These are phyloP conservation scores for Graptemys geographica DNA, from an alignment of 2,797 vertebrate genomes.

Conservation along the genomic window DNA sequence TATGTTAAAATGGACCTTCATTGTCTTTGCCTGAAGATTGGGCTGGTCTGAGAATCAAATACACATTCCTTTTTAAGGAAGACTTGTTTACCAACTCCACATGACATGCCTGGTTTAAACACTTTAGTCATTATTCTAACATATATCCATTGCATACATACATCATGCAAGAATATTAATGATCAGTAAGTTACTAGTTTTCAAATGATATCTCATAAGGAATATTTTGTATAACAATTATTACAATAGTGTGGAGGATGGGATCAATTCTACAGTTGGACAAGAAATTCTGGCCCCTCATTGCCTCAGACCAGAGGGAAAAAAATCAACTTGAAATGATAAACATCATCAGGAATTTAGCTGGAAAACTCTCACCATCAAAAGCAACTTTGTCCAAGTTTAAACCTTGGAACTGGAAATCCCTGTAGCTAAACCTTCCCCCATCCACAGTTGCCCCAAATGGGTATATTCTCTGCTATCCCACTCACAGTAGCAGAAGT, in stretches of 20 bases:
- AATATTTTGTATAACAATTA: background rate
- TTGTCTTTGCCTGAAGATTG: background rate
- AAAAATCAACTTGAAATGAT: background rate
- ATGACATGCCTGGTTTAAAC: background rate
- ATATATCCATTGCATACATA: background rate
- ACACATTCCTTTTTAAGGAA: background rate
- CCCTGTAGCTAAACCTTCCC: background rate
- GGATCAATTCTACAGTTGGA: background rate
- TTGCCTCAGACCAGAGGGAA: background rate
- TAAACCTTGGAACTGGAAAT: conserved; percentile 8
- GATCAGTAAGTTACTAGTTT: background rate
- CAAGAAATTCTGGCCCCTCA: background rate
- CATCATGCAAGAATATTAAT: background rate
- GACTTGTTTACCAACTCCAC: background rate
- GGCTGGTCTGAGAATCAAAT: background rate
- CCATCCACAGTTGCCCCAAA: background rate
- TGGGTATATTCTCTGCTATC: background rate
- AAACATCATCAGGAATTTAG: background rate
- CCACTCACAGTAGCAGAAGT: conserved; percentile 7
- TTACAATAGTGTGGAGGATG: background rate
- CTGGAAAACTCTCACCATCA: background rate
- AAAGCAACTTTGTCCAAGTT: background rate
- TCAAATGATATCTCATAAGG: background rate
- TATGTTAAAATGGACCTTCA: background rate
- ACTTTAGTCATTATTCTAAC: background rate